Base-by-base conservation (phyloP, 2,113 vertebrate genomes). In the Phainopepla nitens region DNA sequence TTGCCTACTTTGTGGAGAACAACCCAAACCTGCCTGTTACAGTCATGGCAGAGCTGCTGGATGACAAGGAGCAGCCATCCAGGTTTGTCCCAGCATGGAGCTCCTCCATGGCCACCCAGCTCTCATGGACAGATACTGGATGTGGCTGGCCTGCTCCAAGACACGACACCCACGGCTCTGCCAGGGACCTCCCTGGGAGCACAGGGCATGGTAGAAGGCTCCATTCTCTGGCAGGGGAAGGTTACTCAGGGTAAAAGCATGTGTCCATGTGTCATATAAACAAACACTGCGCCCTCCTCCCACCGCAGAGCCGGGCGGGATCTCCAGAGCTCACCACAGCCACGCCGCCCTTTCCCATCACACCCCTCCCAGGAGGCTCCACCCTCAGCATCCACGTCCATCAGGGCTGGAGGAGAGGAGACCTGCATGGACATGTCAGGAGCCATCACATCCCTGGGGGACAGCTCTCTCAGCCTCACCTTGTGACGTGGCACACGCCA, bases 221-320 rank as follows among this genome's bases (percentile, higher is more conserved):
- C 57, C 69, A 41, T 15, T 9, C 51, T 20, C 44, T 24, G 41
- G 8, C 51, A 91, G 77, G 72, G 91, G 69, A n/a, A 94, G 93
- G 82, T 96, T 90, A 85, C 75, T 94, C 90, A 90, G 56, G n/a
- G 49, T 19, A 58, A 58, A 96, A 90, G n/a, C 71, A 90, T n/a
- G 44, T 44, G 68, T 10, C 28, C 8, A 0, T 92, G 89, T 90
- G 90, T 94, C 92, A 94, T 1, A 22, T 39, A 81, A 66, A 79
- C 93, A 66, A 80, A 35, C 39, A 1, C 60, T 28, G 75, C 22
- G 42, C 88, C 88, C 79, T 92, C 94, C 94, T 86, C 62, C 76
- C 62, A 61, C 82, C 94, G 24, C 56, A 0, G 76, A 93, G 86
- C 60, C 53, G 86, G 93, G 82, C 10, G n/a, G 89, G 47, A 81